These are phyloP conservation scores for Mythimna loreyi DNA, from an alignment of 2,888 invertebrate species.

Conservation along the genomic window DNA sequence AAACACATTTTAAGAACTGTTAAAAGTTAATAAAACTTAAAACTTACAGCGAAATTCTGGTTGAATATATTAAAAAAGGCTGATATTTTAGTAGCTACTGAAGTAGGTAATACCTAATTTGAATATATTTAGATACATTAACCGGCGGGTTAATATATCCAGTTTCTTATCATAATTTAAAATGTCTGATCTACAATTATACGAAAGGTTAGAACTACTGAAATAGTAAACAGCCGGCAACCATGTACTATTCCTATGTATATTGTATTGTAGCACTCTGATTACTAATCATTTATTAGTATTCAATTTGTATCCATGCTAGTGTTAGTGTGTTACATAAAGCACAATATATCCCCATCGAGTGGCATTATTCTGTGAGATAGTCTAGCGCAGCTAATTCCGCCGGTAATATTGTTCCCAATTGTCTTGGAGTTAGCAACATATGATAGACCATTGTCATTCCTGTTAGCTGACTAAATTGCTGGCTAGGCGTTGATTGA, in stretches of 20 bases:
- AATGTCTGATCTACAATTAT: slow-evolving; percentile 13
- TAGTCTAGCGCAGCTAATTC: slow-evolving; percentile 43
- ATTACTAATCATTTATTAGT: slow-evolving; percentile 44
- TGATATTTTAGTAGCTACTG: not conserved
- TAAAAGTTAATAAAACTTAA: not conserved
- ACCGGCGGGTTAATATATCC: not conserved
- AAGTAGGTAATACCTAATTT: no score
- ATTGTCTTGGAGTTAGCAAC: slow-evolving; percentile 46
- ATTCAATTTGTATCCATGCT: slow-evolving; percentile 42
- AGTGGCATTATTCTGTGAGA: slow-evolving; percentile 27
- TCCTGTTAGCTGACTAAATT: slow-evolving; percentile 21
- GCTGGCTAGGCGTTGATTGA: slow-evolving; percentile 38
- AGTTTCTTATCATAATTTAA: slow-evolving; percentile 10
- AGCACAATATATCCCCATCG: slow-evolving; percentile 7
- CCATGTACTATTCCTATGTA: slow-evolving; percentile 28
- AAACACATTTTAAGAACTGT: not conserved
- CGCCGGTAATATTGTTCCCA: slow-evolving; percentile 50
- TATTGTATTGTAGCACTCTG: slow-evolving; percentile 24
- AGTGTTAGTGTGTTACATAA: slow-evolving; percentile 20
- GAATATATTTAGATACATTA: no score
- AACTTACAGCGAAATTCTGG: not conserved
- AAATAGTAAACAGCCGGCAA: not conserved
- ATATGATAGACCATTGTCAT: slow-evolving; percentile 45
- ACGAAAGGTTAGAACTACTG: slow-evolving; percentile 15
- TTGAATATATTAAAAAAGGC: not conserved